phyloP scores from a whole-genome alignment of 1,140 invertebrate species.

The Ips nitidus region DNA sequence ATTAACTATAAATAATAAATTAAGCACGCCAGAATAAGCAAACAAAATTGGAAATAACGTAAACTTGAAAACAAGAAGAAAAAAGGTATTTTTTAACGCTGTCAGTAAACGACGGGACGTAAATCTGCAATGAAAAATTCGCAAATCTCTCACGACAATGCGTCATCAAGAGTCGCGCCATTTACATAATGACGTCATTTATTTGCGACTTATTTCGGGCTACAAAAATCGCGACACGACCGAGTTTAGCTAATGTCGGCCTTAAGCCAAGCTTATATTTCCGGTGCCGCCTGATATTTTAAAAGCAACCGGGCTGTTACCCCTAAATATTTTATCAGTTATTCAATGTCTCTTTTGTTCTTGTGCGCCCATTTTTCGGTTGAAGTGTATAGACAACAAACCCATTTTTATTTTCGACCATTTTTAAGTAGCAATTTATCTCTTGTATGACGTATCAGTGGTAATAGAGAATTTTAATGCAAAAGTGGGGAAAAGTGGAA shows the following conservation, averaged over 20 bases:
- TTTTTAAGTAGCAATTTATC: too few relatives aligned
- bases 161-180: conserved; percentile 25
- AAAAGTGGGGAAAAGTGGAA: too few relatives aligned
- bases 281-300: conserved; percentile 7
- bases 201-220: conserved; percentile 28
- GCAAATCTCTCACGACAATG: conserved; percentile 20
- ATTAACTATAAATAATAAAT: too few relatives aligned
- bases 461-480: too few relatives aligned
- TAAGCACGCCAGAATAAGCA: too few relatives aligned
- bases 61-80: too few relatives aligned
- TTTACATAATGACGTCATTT: conserved; percentile 31
- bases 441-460: too few relatives aligned
- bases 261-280: conserved; percentile 4
- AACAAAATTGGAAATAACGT: too few relatives aligned
- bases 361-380: background rate
- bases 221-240: conserved; percentile 16
- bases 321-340: background rate
- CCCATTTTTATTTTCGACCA: too few relatives aligned
- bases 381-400: too few relatives aligned
- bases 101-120: conserved; percentile 5
- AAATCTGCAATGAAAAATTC: conserved; percentile 28
- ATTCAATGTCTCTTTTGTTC: background rate
- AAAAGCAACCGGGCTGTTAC: conserved; percentile 5
- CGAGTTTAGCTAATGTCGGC: conserved; percentile 8
- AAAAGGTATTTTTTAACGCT: conserved; percentile 2